These are phyloP conservation scores for Dimorphilus gyrociliatus DNA, from an alignment of 2,888 invertebrate genomes.

Conservation along the genomic window DNA sequence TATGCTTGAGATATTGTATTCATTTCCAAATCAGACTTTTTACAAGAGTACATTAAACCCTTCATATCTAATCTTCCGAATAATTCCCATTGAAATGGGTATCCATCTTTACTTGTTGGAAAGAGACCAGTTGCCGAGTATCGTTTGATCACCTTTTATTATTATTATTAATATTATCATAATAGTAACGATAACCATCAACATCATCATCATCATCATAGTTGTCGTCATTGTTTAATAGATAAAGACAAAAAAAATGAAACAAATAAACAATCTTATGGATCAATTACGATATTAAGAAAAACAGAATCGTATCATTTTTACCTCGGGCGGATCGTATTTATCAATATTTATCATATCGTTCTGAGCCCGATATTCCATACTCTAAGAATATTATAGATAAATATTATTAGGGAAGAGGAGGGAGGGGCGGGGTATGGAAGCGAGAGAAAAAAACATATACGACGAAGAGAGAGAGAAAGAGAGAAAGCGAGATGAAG, in stretches of 20 bases:
- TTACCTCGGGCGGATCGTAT: too few relatives aligned
- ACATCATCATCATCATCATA: not conserved
- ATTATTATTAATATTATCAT: not conserved
- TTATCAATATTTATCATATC: too few relatives aligned
- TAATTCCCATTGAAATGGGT: slow-evolving; percentile 26
- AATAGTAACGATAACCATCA: not conserved
- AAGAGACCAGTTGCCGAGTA: slow-evolving; percentile 32
- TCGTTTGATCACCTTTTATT: slow-evolving; percentile 22
- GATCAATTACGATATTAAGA: too few relatives aligned
- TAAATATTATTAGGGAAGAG: not conserved
- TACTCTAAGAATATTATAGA: not conserved
- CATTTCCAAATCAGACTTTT: slow-evolving; percentile 28
- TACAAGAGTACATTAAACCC: slow-evolving; percentile 30
- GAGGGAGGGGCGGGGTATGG: not conserved
- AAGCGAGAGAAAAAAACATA: not conserved
- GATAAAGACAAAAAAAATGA: too few relatives aligned
- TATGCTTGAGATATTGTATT: slow-evolving; percentile 30
- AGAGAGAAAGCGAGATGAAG: not conserved
- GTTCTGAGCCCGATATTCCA: too few relatives aligned
- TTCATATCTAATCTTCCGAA: slow-evolving; percentile 34
- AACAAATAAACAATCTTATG: not conserved
- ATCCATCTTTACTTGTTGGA: slow-evolving; percentile 33
- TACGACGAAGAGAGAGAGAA: not conserved
- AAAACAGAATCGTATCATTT: too few relatives aligned
- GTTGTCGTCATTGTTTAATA: too few relatives aligned